phyloP scores from a whole-genome alignment of 2,888 invertebrate species.

The Pterostichus niger region DNA sequence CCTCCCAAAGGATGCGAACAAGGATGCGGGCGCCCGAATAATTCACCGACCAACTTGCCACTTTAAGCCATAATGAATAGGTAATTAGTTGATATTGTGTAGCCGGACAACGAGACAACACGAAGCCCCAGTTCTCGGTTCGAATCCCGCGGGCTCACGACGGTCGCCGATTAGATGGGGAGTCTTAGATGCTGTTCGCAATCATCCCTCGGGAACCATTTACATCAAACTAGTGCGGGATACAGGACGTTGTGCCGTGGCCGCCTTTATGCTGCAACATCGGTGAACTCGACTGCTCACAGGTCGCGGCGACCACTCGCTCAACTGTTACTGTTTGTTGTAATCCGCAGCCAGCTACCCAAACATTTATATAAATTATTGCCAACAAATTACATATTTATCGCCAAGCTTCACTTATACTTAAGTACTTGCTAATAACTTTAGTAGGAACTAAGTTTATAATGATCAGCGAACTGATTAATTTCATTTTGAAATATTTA shows the following conservation, averaged over 20 bases:
- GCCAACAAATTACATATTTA: conserved; percentile 6
- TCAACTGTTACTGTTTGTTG: not conserved
- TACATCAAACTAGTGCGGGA: conserved; percentile 61
- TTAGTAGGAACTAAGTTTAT: too few species aligned
- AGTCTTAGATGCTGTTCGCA: conserved; percentile 54
- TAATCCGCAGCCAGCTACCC: not conserved
- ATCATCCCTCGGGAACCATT: conserved; percentile 66
- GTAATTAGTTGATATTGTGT: conserved; percentile 78
- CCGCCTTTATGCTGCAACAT: conserved; percentile 20
- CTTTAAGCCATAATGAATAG: conserved; percentile 79
- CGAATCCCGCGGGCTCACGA: conserved; percentile 62
- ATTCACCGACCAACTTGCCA: conserved; percentile 77
- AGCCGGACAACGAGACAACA: conserved; percentile 69
- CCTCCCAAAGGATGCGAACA: conserved; percentile 53
- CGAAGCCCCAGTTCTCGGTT: conserved; percentile 60
- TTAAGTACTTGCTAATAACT: too few species aligned
- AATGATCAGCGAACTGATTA: too few species aligned
- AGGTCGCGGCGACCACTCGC: not conserved
- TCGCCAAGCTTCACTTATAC: too few species aligned
- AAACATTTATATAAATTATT: conserved; percentile 37
- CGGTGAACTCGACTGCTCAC: not conserved
- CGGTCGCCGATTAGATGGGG: conserved; percentile 54
- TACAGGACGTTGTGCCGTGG: not conserved
- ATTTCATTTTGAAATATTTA: too few species aligned
- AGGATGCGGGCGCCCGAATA: conserved; percentile 71